Percentiles rank a stretch among this genome's conserved stretches.
Evolutionary conservation across 2,113 vertebrate genomes (phyloP).

Genomic region (Albula goreensis): DNA sequence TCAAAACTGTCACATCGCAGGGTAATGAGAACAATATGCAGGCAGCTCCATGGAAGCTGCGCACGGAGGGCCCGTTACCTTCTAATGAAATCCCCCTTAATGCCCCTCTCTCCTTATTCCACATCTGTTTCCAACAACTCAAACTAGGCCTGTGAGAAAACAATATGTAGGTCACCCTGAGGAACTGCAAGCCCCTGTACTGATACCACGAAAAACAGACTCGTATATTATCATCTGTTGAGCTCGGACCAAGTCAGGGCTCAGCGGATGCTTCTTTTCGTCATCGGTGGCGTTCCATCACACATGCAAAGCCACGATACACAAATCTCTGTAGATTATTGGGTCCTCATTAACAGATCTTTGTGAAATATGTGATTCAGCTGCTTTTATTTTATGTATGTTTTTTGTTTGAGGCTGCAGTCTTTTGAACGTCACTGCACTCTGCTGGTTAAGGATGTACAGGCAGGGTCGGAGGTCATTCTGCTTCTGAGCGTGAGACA

Average conservation of each 20-base stretch:
- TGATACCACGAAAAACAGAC: background rate
- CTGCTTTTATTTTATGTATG: too few relatives aligned
- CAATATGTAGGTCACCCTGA: conserved; percentile 59
- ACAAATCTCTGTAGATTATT: background rate
- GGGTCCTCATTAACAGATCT: background rate
- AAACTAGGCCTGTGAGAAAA: conserved; percentile 54
- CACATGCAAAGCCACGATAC: background rate
- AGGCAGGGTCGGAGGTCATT: background rate
- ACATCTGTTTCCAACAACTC: conserved; percentile 64
- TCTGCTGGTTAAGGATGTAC: background rate
- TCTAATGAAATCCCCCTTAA: conserved; percentile 62
- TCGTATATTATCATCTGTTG: background rate
- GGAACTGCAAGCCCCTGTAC: conserved; percentile 4
- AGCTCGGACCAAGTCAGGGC: background rate
- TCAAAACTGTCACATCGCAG: background rate
- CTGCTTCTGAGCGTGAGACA: background rate
- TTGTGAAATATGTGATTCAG: background rate
- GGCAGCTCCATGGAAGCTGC: background rate
- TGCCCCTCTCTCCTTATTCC: conserved; percentile 73
- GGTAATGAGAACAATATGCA: conserved; percentile 26
- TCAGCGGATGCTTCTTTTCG: background rate
- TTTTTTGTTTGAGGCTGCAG: background rate
- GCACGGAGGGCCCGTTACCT: background rate
- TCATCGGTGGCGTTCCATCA: background rate
- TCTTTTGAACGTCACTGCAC: background rate